Percentiles rank a stretch among this genome's conserved stretches.
Evolutionary conservation across 2,113 vertebrate genomes (phyloP).

Genomic region (Pseudorasbora parva): DNA sequence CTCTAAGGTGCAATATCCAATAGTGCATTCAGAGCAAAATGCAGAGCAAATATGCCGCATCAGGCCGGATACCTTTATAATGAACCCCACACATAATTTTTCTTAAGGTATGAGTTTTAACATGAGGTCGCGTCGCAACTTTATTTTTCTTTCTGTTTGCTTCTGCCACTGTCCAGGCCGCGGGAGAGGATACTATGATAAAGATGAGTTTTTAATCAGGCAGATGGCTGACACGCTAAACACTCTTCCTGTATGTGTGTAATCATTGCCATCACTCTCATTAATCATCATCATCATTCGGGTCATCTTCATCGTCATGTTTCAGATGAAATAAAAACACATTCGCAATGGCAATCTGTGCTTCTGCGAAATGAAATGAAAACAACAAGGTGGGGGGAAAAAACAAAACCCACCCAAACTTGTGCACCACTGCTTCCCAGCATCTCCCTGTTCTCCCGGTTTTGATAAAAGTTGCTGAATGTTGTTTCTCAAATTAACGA

Average conservation of each 20-base stretch:
- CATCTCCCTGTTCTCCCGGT: slow-evolving; percentile 48
- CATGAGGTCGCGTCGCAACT: slow-evolving; percentile 57
- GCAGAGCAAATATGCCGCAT: slow-evolving; percentile 54
- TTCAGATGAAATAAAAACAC: slow-evolving; percentile 44
- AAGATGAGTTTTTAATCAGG: slow-evolving; percentile 63
- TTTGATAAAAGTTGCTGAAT: slow-evolving; percentile 71
- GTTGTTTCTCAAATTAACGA: slow-evolving; percentile 72
- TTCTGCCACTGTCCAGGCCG: slow-evolving; percentile 51
- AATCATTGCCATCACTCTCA: slow-evolving; percentile 48
- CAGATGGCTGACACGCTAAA: slow-evolving; percentile 61
- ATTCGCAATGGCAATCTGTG: slow-evolving; percentile 53
- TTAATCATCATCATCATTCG: slow-evolving; percentile 42
- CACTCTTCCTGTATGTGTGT: slow-evolving; percentile 48
- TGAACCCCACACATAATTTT: slow-evolving; percentile 59
- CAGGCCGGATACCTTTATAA: slow-evolving; percentile 59
- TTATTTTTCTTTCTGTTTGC: slow-evolving; percentile 11
- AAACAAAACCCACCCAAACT: slow-evolving; percentile 3
- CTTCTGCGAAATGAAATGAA: slow-evolving; percentile 31
- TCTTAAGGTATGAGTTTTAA: slow-evolving; percentile 61
- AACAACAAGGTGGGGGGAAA: slow-evolving; percentile 23
- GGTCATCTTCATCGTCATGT: slow-evolving; percentile 50
- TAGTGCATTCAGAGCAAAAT: slow-evolving; percentile 70
- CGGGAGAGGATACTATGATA: slow-evolving; percentile 58
- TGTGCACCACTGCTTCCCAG: slow-evolving; percentile 51
- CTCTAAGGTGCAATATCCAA: slow-evolving; percentile 76